Evolutionary conservation across 2,113 vertebrate genomes (phyloP).

Genomic region (Ageneiosus marmoratus): DNA sequence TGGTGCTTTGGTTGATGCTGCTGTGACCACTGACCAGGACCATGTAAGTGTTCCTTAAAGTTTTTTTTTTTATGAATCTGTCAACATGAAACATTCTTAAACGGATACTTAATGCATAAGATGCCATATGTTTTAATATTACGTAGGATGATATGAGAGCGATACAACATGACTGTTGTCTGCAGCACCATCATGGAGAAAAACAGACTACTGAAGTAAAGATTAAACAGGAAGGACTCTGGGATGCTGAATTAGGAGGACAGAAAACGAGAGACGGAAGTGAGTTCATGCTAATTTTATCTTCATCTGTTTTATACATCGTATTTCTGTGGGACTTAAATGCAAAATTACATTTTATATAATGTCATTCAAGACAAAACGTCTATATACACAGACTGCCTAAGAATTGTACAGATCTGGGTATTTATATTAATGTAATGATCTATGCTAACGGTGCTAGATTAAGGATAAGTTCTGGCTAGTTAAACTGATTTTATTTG

Average conservation of each 20-base stretch:
- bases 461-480: no score
- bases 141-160: not conserved
- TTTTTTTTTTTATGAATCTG: not conserved
- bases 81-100: not conserved
- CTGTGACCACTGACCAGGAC: not conserved
- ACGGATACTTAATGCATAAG: not conserved
- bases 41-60: constrained; percentile 17
- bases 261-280: not conserved
- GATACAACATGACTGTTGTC: not conserved
- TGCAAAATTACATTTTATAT: no score
- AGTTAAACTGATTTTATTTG: no score
- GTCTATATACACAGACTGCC: no score
- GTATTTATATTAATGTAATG: no score
- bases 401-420: no score
- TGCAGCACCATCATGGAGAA: constrained; percentile 6
- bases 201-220: constrained; percentile 7
- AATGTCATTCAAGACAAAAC: no score
- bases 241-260: not conserved
- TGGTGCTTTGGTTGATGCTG: not conserved
- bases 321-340: no score
- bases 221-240: constrained; percentile 65
- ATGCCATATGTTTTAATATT: not conserved
- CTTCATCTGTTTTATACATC: not conserved
- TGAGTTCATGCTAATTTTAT: not conserved
- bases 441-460: no score